phyloP scores from a whole-genome alignment of 2,797 vertebrate genomes.

The Pseudomugil gertrudae region DNA sequence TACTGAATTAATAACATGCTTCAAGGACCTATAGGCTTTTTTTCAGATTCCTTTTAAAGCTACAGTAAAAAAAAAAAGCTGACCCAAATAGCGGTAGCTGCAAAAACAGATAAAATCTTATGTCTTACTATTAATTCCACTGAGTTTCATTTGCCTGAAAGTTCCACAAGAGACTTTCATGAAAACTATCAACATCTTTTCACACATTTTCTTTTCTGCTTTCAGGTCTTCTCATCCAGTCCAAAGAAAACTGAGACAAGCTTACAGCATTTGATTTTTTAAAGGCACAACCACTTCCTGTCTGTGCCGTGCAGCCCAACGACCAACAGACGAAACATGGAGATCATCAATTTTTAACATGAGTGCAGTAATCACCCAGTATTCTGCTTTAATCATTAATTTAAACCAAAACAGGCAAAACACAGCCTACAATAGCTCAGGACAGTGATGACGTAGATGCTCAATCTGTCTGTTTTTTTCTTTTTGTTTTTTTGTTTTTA shows the following conservation, averaged over 20 bases:
- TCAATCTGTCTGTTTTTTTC: constrained; percentile 1
- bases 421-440: constrained; percentile 15
- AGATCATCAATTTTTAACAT: constrained; percentile 70
- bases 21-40: constrained; percentile 7
- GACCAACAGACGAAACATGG: constrained; percentile 70
- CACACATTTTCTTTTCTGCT: constrained; percentile 46
- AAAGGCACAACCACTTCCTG: constrained; percentile 53
- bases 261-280: constrained; percentile 35
- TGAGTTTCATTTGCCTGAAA: constrained; percentile 35
- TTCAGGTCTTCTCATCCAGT: constrained; percentile 23
- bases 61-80: constrained; percentile 27
- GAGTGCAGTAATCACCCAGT: constrained; percentile 62
- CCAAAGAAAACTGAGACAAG: constrained; percentile 29
- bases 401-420: constrained; percentile 62
- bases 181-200: constrained; percentile 42
- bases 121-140: constrained; percentile 32
- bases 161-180: constrained; percentile 38
- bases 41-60: constrained; percentile 37
- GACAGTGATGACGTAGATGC: constrained; percentile 2
- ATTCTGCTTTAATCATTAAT: constrained; percentile 70
- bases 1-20: constrained; percentile 20
- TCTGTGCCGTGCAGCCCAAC: constrained; percentile 52
- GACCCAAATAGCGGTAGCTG: constrained; percentile 37
- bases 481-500: neutral
- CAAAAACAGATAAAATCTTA: constrained; percentile 38